Evolutionary conservation across 1,140 invertebrate genomes (phyloP), one percentile per base, ranked within the genome.

Genomic region (Drosophila insularis): DNA sequence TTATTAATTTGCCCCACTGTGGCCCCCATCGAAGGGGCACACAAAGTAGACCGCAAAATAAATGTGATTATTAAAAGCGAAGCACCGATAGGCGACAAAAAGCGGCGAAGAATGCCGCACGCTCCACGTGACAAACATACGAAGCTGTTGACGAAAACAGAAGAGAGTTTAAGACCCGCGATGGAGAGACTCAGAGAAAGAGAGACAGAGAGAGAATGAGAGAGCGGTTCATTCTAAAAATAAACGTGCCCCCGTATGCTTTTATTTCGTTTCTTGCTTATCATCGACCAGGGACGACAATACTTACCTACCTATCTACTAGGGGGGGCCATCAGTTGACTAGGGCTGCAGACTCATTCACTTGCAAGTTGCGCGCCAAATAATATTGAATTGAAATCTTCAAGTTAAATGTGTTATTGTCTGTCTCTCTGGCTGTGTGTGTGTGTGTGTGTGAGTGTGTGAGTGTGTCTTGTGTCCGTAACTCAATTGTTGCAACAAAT

Each of bases 31-130:
- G 63, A 55, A 69, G 58, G 62, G 59, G 62, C 56, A 58, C 60
- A 69, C 73, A 66, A 69, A 71, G 72, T 62, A 64, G 63, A 80
- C 78, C 81, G 68, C 77, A 85, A 85, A 85, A 78, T 80, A 85
- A 86, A 86, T 78, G 80, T 80, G 80, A 79, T 66, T 78, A 82
- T 78, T 81, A 81, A 81, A 81, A 81, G 80, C 76, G 63, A 84
- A 84, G 68, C 65, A 69, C 27, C 80, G 71, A 43, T 73, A 75
- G 43, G 62, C 64, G 65, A 69, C 59, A 64, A 56, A 37, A 63
- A 19, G 27, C 62, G 63, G 53, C 54, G 17, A 46, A 40, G 21
- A 53, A 46, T 32, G 7, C 31, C 54, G 21, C 35, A 35, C 53
- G 63, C 75, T 84, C 80, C 80, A 84, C 80, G 80, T 84, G 80